A percentile compares a stretch with the other conserved stretches of the same genome.
Conservation (phyloP, 2,797 vertebrate genomes). For the Sebastes taczanowskii region DNA sequence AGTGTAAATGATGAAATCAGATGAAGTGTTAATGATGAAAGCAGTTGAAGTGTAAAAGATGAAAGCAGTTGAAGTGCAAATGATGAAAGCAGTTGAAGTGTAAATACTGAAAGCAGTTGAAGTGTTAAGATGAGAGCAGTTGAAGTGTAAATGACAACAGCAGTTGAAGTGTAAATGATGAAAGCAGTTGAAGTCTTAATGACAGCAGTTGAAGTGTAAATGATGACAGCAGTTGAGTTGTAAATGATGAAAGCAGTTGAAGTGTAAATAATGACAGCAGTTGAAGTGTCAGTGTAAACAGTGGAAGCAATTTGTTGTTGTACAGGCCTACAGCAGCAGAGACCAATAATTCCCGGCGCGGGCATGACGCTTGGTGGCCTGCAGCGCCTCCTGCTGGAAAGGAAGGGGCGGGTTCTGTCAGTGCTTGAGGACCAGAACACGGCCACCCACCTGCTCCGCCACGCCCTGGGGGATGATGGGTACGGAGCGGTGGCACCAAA, state of each 20-base stretch:
- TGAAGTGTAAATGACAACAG: neutral
- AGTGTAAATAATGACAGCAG: neutral
- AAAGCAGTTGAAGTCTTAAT: neutral
- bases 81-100: too few relatives aligned
- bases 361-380: constrained; percentile 63
- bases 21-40: neutral
- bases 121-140: neutral
- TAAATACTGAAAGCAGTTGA: neutral
- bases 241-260: neutral
- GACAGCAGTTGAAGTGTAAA: neutral
- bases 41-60: neutral
- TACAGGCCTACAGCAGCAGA: constrained; percentile 67
- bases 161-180: neutral
- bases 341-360: constrained; percentile 46
- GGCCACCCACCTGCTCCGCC: constrained; percentile 73
- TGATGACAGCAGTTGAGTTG: rapidly evolving
- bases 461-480: constrained; percentile 73
- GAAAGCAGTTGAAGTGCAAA: neutral
- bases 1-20: neutral
- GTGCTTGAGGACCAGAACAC: constrained; percentile 71
- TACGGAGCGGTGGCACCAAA: constrained; percentile 61
- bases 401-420: constrained; percentile 49
- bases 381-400: constrained; percentile 68
- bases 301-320: neutral
- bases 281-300: neutral